These are phyloP conservation scores for Oenanthe melanoleuca DNA, from an alignment of 2,113 vertebrate species.

Conservation along the genomic window DNA sequence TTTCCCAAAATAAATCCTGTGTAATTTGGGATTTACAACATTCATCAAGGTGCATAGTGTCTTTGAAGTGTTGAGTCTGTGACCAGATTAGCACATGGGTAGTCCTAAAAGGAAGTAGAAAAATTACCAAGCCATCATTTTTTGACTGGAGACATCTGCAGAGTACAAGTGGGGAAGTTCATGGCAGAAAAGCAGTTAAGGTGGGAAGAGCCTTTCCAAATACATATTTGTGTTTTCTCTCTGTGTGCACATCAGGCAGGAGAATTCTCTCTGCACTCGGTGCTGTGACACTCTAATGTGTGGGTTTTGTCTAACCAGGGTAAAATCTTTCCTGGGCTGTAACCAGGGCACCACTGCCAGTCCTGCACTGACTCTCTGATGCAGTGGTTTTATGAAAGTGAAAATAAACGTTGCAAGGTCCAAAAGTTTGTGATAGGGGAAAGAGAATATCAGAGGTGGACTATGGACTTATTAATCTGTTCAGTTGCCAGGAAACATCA, in stretches of 20 bases:
- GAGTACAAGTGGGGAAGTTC: neutral
- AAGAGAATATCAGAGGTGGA: neutral
- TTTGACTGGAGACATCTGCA: neutral
- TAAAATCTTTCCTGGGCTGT: neutral
- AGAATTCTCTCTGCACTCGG: neutral
- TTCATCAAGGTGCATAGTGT: neutral
- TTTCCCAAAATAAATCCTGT: neutral
- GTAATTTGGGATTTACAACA: neutral
- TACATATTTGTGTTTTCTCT: neutral
- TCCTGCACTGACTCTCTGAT: neutral
- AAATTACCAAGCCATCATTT: neutral
- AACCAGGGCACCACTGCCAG: neutral
- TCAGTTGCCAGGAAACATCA: slow-evolving; percentile 38
- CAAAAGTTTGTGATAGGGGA: slow-evolving; percentile 20
- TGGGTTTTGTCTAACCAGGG: neutral
- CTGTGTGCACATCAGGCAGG: neutral
- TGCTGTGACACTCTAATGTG: accelerated
- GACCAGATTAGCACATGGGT: neutral
- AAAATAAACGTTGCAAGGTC: slow-evolving; percentile 37
- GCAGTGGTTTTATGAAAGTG: neutral
- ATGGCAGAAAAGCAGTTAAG: neutral
- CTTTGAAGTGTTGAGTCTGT: neutral
- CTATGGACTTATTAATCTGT: slow-evolving; percentile 47
- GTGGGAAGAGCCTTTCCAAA: neutral
- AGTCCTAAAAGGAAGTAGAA: neutral